Percentiles rank a stretch among this genome's conserved stretches.
Evolutionary conservation across 2,113 vertebrate genomes (phyloP).

Genomic region (Ranitomeya imitator): DNA sequence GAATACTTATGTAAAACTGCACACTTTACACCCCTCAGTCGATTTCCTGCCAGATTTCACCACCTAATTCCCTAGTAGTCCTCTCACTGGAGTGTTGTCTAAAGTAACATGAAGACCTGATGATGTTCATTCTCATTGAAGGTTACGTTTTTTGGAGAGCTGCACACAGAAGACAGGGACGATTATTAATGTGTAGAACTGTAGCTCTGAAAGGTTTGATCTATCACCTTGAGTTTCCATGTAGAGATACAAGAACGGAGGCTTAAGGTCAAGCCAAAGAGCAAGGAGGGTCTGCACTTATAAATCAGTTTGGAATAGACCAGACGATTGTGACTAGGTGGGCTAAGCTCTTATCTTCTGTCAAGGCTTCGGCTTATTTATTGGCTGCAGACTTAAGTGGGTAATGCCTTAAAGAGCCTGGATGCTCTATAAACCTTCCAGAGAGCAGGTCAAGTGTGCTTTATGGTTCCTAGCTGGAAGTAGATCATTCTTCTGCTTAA

Average conservation of each 20-base stretch:
- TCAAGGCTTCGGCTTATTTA: constrained; percentile 18
- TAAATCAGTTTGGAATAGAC: constrained; percentile 19
- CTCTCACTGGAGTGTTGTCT: neutral
- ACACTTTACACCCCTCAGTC: neutral
- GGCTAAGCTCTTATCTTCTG: constrained; percentile 39
- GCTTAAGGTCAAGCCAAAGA: constrained; percentile 20
- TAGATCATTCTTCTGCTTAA: neutral
- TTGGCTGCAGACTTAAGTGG: constrained; percentile 32
- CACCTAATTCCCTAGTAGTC: neutral
- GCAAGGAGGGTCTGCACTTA: neutral
- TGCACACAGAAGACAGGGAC: neutral
- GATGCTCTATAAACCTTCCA: constrained; percentile 14
- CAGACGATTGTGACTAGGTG: constrained; percentile 7
- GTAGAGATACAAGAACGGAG: constrained; percentile 22
- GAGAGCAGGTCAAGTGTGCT: neutral
- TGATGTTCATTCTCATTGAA: constrained; percentile 8
- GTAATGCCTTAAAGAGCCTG: constrained; percentile 41
- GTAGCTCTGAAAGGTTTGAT: constrained; percentile 12
- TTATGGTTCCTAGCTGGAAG: neutral
- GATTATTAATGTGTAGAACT: neutral
- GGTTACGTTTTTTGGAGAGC: neutral
- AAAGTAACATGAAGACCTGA: neutral
- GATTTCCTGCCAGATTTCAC: constrained; percentile 11
- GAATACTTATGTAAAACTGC: neutral
- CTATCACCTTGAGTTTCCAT: constrained; percentile 19